Evolutionary conservation across 1,140 invertebrate genomes (phyloP).

Genomic region (roundworm (Caenorhabditis elegans)): WBcel235 BX284604.4:12167001-12167500

Average conservation of each 20-base stretch:
- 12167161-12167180: constrained; percentile 6
- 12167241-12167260: neutral
- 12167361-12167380: no score
- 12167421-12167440: no score
- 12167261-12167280: no score
- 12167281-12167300: neutral
- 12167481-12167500: no score
- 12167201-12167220: neutral
- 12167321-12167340: no score
- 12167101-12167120: constrained; percentile 1
- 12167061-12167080: constrained; percentile 9
- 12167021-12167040: neutral
- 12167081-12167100: neutral
- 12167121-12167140: constrained; percentile 27
- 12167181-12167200: neutral
- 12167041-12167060: constrained; percentile 24
- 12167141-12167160: neutral
- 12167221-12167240: neutral
- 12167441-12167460: no score
- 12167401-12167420: no score
- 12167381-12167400: no score
- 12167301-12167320: neutral
- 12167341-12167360: no score
- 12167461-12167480: no score
- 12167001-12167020: constrained; percentile 11